Evolutionary conservation across 2,797 vertebrate species (phyloP).

Genomic region (Lacerta bilineata): DNA sequence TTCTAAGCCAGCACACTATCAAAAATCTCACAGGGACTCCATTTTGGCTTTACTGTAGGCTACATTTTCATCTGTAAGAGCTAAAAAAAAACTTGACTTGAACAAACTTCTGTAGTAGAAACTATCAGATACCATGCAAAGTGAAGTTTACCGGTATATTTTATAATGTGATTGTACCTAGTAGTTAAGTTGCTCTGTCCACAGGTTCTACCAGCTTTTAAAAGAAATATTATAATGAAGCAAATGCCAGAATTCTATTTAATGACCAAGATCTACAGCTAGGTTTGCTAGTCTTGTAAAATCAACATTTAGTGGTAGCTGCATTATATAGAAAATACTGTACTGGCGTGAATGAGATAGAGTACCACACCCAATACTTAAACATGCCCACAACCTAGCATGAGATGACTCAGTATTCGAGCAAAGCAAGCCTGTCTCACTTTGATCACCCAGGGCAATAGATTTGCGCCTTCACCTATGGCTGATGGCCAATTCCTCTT

Average conservation of each 20-base stretch:
- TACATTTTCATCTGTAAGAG: not conserved
- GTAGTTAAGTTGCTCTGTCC: not conserved
- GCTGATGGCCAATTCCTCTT: not conserved
- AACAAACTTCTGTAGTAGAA: not conserved
- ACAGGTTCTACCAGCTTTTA: not conserved
- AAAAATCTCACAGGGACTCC: not conserved
- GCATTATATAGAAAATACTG: not conserved
- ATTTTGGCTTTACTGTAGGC: not conserved
- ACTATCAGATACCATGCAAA: not conserved
- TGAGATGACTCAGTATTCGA: slow-evolving; percentile 66
- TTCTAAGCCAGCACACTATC: not conserved
- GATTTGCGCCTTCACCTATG: slow-evolving; percentile 38
- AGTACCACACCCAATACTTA: slow-evolving; percentile 60
- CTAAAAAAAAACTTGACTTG: not conserved
- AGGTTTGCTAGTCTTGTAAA: slow-evolving; percentile 2
- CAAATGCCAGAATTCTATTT: slow-evolving; percentile 20
- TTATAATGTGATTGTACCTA: not conserved
- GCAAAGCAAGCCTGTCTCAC: slow-evolving; percentile 31
- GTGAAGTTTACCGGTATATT: not conserved
- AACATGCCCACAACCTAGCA: slow-evolving; percentile 6
- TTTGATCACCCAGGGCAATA: slow-evolving; percentile 54
- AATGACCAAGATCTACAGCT: not conserved
- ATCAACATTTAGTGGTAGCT: not conserved
- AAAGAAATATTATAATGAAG: not conserved
- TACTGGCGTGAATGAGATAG: not conserved